Evolutionary conservation across 2,888 invertebrate genomes (phyloP).

Genomic region (Dryobota labecula): DNA sequence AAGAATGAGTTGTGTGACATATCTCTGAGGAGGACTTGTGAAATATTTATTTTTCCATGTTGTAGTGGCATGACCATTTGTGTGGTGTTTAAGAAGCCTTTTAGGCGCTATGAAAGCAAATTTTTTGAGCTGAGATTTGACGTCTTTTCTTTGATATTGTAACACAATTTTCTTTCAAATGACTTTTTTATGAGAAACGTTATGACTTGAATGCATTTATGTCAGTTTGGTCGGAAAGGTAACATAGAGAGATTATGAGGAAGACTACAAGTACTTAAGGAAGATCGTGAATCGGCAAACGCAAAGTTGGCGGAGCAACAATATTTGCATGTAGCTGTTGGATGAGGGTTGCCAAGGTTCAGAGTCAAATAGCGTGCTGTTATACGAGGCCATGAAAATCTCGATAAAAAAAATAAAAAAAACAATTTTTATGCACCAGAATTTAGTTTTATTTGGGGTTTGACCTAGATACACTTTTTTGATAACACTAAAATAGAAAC

Average conservation of each 20-base stretch:
- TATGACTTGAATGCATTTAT: slow-evolving; percentile 13
- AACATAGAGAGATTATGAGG: neutral
- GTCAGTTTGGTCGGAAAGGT: neutral
- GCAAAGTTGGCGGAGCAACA: too few relatives aligned
- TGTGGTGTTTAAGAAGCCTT: slow-evolving; percentile 35
- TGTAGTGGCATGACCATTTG: slow-evolving; percentile 55
- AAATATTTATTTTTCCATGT: slow-evolving; percentile 59
- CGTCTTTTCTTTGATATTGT: slow-evolving; percentile 17
- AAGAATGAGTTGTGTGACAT: slow-evolving; percentile 63
- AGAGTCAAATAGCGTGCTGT: neutral
- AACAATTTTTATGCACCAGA: too few relatives aligned
- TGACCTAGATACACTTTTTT: too few relatives aligned
- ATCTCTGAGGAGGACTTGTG: slow-evolving; percentile 49
- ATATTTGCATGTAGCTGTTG: neutral
- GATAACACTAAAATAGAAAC: too few relatives aligned
- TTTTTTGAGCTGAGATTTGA: slow-evolving; percentile 28
- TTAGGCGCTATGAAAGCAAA: slow-evolving; percentile 16
- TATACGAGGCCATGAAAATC: too few relatives aligned
- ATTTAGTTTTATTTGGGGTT: too few relatives aligned
- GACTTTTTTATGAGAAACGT: neutral
- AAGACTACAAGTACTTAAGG: neutral
- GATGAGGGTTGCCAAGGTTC: neutral
- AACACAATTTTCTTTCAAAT: neutral
- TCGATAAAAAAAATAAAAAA: too few relatives aligned
- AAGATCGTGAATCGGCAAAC: neutral